A percentile compares a stretch with the other conserved stretches of the same genome.
phyloP scores from a whole-genome alignment of 1,140 invertebrate species.

The Penaeus chinensis region DNA sequence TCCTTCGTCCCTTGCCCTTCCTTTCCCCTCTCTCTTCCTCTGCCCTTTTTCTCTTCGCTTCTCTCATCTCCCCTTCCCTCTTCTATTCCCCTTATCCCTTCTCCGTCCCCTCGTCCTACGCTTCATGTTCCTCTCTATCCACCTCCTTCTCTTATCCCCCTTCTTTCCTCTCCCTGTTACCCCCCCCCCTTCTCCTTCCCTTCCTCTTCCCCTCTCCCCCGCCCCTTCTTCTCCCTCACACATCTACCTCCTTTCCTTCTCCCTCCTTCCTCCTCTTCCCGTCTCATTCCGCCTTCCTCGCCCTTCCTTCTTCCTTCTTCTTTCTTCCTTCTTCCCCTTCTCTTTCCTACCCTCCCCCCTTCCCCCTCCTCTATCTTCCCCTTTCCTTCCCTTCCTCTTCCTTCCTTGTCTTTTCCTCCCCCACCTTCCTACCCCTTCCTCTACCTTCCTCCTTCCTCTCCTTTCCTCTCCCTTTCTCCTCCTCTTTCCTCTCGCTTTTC shows the following conservation, averaged over 20 bases:
- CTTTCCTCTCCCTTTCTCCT: no score
- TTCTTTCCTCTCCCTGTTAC: no score
- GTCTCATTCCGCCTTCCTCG: not conserved
- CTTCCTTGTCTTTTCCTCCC: not conserved
- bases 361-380: not conserved
- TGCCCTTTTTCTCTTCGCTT: no score
- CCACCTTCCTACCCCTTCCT: not conserved
- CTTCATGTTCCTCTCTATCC: no score
- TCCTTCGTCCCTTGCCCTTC: not conserved
- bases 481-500: no score
- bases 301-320: not conserved
- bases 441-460: not conserved
- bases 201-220: not conserved
- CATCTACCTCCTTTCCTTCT: not conserved
- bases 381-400: no score
- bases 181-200: not conserved
- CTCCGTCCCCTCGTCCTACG: no score
- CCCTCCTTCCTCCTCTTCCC: not conserved
- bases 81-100: no score
- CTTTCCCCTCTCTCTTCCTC: no score
- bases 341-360: no score
- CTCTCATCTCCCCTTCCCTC: no score
- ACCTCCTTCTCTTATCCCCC: no score
- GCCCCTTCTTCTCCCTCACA: not conserved
- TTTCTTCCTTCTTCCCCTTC: not conserved